phyloP scores from a whole-genome alignment of 2,797 vertebrate species.

The Notolabrus celidotus region DNA sequence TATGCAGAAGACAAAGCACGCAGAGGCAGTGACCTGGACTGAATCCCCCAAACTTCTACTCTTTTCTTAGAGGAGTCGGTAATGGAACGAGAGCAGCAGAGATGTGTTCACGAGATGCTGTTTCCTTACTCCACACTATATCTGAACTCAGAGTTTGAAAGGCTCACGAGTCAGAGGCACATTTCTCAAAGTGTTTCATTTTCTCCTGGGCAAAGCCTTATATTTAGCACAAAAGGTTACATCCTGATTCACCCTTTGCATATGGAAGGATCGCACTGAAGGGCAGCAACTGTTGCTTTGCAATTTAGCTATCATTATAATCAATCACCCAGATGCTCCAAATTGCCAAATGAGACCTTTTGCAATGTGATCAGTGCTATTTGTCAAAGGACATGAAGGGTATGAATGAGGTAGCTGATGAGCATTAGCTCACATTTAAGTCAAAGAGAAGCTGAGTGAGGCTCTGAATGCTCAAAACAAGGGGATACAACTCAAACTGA shows the following conservation, averaged over 20 bases:
- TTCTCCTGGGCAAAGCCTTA: slow-evolving; percentile 49
- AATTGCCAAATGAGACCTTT: slow-evolving; percentile 73
- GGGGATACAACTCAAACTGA: background rate
- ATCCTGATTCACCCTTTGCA: slow-evolving; percentile 34
- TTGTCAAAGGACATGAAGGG: slow-evolving; percentile 64
- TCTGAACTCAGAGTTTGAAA: slow-evolving; percentile 53
- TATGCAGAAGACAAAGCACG: slow-evolving; percentile 68
- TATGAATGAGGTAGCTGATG: slow-evolving; percentile 63
- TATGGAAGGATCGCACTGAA: slow-evolving; percentile 39
- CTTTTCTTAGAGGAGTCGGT: slow-evolving; percentile 57
- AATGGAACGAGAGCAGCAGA: slow-evolving; percentile 53
- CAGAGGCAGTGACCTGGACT: slow-evolving; percentile 71
- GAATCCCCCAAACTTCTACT: slow-evolving; percentile 53
- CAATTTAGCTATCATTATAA: slow-evolving; percentile 64
- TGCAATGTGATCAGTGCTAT: slow-evolving; percentile 62
- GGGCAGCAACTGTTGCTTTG: slow-evolving; percentile 44
- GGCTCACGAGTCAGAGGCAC: slow-evolving; percentile 35
- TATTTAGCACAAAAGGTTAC: slow-evolving; percentile 60
- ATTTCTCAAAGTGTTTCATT: slow-evolving; percentile 43
- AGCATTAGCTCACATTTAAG: slow-evolving; percentile 46
- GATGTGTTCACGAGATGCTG: slow-evolving; percentile 41
- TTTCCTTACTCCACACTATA: slow-evolving; percentile 9
- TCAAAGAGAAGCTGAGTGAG: slow-evolving; percentile 25
- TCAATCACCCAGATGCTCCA: slow-evolving; percentile 66
- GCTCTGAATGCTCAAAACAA: slow-evolving; percentile 4